Conservation (phyloP, 2,113 vertebrate genomes). For the Oryzias melastigma region DNA sequence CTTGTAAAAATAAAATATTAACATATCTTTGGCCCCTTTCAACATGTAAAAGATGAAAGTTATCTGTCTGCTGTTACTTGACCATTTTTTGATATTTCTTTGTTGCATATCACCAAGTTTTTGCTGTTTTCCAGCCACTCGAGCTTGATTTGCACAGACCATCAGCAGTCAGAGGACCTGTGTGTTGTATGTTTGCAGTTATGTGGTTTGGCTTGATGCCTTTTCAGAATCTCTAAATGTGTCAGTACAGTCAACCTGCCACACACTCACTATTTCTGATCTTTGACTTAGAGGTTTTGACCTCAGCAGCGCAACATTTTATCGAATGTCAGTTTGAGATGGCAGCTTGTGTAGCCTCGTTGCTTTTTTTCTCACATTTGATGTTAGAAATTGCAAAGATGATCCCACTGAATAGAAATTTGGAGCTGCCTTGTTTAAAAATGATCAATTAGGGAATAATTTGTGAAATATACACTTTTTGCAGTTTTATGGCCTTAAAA, state of each 20-base stretch:
- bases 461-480: no score
- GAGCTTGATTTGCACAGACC: constrained; percentile 66
- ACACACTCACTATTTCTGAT: constrained; percentile 38
- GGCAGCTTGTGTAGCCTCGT: constrained; percentile 11
- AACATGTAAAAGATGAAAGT: constrained; percentile 48
- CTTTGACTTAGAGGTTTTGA: constrained; percentile 21
- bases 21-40: constrained; percentile 18
- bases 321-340: constrained; percentile 10
- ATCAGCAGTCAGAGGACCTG: constrained; percentile 37
- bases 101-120: constrained; percentile 30
- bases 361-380: constrained; percentile 4
- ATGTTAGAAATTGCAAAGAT: constrained; percentile 15
- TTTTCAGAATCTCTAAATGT: constrained; percentile 21
- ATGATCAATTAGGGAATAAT: no score
- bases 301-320: constrained; percentile 18
- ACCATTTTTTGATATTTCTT: constrained; percentile 46
- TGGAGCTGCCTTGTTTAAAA: constrained; percentile 6
- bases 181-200: constrained; percentile 32
- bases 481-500: no score
- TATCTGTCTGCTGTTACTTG: constrained; percentile 58
- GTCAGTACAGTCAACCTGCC: constrained; percentile 34
- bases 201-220: constrained; percentile 38
- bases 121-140: constrained; percentile 39
- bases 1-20: constrained; percentile 34
- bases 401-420: constrained; percentile 35